Conservation (phyloP, 2,113 vertebrate genomes). For the Nibea coibor region DNA sequence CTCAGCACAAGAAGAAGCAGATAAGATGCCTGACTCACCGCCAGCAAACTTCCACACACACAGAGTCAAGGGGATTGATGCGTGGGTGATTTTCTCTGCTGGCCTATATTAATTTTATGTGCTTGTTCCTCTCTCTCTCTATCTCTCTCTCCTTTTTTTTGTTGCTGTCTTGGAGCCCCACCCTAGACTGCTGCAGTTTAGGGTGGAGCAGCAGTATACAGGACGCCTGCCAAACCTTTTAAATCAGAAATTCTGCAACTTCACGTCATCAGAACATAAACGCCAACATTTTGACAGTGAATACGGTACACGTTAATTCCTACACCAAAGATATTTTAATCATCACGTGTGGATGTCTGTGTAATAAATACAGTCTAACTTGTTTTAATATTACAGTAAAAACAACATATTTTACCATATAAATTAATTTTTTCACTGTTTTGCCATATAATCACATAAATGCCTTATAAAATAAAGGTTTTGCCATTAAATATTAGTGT, state of each 20-base stretch:
- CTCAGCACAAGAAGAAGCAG: conserved; percentile 23
- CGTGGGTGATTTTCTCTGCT: conserved; percentile 34
- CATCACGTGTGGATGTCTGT: too few species aligned
- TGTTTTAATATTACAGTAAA: too few species aligned
- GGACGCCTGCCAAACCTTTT: not conserved
- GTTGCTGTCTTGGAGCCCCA: conserved; percentile 44
- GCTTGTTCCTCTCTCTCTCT: not conserved
- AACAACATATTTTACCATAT: too few species aligned
- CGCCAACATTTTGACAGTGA: not conserved
- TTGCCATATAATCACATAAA: too few species aligned
- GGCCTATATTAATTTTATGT: conserved; percentile 2
- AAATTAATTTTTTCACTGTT: too few species aligned
- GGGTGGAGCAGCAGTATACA: conserved; percentile 31
- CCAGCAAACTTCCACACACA: conserved; percentile 12
- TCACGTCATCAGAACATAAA: not conserved
- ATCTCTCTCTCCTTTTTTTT: too few species aligned
- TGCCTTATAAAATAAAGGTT: too few species aligned
- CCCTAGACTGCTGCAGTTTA: conserved; percentile 60
- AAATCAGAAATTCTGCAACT: not conserved
- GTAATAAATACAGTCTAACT: too few species aligned
- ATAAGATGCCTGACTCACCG: conserved; percentile 16
- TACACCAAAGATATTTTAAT: not conserved
- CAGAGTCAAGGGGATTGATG: conserved; percentile 19
- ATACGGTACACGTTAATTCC: not conserved
- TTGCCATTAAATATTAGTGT: too few species aligned